Evolutionary conservation across 2,113 vertebrate species (phyloP), one percentile per base, ranked within the genome.

Genomic region (Sprattus sprattus): DNA sequence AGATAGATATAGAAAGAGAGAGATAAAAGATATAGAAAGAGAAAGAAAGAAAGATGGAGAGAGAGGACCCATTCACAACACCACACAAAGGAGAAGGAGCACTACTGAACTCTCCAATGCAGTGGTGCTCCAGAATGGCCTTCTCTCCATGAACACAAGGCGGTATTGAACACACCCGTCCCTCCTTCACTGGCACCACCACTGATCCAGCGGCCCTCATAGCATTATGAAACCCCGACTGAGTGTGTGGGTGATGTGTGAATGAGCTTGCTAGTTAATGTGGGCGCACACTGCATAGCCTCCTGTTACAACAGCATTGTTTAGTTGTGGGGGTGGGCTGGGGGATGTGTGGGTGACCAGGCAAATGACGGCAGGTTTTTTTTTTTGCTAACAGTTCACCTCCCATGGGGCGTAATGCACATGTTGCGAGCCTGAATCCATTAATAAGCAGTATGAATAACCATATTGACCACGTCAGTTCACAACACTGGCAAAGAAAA

Each of bases 131-230:
- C n/a, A 67, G 4, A 87, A 88, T 6, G 45, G n/a, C 64, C 64
- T 67, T 78, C 64, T 84, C 78, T 84, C 45, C n/a, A 4, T 18
- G 75, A 80, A 78, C 39, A 80, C 45, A 81, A 67, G 75, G 82
- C 20, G 25, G 32, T 60, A 86, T 47, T 60, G 52, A 81, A 81
- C 47, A 25, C 50, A 57, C 50, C 49, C n/a, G 39, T 54, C 0
- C 16, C 39, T 81, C 22, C 39, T 81, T 32, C 47, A 83, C 15
- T 81, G n/a, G 44, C 16, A 71, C 25, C n/a, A 32, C 3, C 11
- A 85, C 45, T 67, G 80, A 32, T 46, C 7, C 25, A 25, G 32
- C 7, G 6, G 54, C 20, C 52, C 16, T 3, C 18, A 25, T 6
- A 9, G 6, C 1, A 45, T 86, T 80, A 25, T 28, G 20, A 83